Base-by-base conservation (phyloP, 2,113 vertebrate genomes). In the Miniopterus natalensis region DNA sequence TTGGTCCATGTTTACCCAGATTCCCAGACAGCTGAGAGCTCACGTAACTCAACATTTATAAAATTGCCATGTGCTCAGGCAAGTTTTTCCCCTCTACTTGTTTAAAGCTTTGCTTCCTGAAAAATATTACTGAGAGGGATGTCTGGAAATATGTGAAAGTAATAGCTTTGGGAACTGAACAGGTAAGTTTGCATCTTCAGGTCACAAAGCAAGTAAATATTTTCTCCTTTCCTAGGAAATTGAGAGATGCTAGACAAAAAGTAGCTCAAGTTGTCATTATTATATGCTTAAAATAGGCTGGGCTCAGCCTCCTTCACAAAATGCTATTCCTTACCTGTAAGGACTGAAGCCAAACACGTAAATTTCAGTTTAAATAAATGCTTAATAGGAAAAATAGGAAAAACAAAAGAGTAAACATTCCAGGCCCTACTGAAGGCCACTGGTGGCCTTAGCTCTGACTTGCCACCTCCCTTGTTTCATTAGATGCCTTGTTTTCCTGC, bases 41-140 rank as follows among this genome's bases (percentile, higher is more conserved):
- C 31, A 31, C 31, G 25, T 53, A 49, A 47, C 45, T 84, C 80
- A 84, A 42, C 49, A 75, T 90, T 94, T 92, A 65, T 90, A 68
- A 66, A 93, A 83, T 70, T 80, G n/a, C 23, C 71, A 61, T 49
- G 9, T 86, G 45, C 89, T 81, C 71, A 42, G 45, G 11, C 70
- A 55, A 51, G 71, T 6, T 66, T 68, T 36, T 75, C n/a, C 9
- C 5, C 15, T 18, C 20, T 49, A 51, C 27, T 53, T 80, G 40
- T 74, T 66, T 75, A 95, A 87, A 96, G 49, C 78, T 89, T 91
- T 97, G 75, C 47, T 95, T 95, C 91, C 47, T 90, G n/a, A 84
- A 74, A 88, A 86, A 66, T 51, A 36, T 75, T 40, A n/a, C 49
- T 53, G 89, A 70, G 66, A 95, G 45, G 1, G 63, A 84, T 42